Percentiles rank a stretch among this genome's conserved stretches.
phyloP scores from a whole-genome alignment of 2,797 vertebrate genomes.

The Enteromius paludinosus region DNA sequence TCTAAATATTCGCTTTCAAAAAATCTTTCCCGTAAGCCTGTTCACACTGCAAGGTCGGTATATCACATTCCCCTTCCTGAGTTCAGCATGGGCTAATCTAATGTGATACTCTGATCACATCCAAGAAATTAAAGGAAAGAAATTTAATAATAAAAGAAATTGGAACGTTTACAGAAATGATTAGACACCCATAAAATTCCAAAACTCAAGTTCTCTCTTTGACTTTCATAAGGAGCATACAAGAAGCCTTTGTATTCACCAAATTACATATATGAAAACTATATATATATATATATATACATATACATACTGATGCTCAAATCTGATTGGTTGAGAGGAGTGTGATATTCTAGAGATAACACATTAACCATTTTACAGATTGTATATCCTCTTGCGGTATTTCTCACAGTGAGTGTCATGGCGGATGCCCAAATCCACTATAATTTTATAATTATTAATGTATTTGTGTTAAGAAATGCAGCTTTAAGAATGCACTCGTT shows the following conservation, averaged over 20 bases:
- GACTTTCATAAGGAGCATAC: neutral
- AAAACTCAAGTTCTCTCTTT: neutral
- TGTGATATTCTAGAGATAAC: too few relatives aligned
- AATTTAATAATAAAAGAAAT: slow-evolving; percentile 36
- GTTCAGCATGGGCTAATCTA: slow-evolving; percentile 34
- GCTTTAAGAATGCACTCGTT: neutral
- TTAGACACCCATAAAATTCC: neutral
- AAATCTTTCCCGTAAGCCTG: neutral
- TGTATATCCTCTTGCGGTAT: neutral
- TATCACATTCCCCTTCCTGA: slow-evolving; percentile 56
- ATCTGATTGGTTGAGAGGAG: too few relatives aligned
- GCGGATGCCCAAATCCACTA: neutral
- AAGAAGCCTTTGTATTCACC: neutral
- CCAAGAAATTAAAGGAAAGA: slow-evolving; percentile 44
- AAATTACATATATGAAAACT: too few relatives aligned
- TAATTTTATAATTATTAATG: neutral
- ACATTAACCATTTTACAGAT: too few relatives aligned
- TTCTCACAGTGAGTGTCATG: neutral
- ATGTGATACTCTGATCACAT: slow-evolving; percentile 52
- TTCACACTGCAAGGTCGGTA: slow-evolving; percentile 60
- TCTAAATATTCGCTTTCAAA: slow-evolving; percentile 66
- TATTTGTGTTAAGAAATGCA: neutral
- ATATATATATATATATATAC: too few relatives aligned
- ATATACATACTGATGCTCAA: too few relatives aligned
- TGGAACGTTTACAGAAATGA: neutral